A percentile compares a stretch with the other conserved stretches of the same genome.
phyloP scores from a whole-genome alignment of 2,113 vertebrate species.

The Ochotona princeps region DNA sequence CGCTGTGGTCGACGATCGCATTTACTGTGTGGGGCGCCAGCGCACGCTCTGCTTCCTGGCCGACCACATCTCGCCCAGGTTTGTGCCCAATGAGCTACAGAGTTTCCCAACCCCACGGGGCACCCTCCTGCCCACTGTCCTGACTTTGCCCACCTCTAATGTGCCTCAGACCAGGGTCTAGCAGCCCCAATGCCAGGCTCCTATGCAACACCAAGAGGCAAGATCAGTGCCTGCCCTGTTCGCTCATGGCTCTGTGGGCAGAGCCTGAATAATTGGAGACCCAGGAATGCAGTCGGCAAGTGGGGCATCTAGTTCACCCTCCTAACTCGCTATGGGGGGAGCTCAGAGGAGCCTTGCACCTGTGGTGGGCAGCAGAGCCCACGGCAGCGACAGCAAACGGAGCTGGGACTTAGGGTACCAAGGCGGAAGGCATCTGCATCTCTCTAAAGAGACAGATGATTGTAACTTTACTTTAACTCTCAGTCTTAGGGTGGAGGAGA shows the following conservation, averaged over 20 bases:
- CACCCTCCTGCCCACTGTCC: constrained; percentile 88
- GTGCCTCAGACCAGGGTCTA: constrained; percentile 87
- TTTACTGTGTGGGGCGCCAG: constrained; percentile 91
- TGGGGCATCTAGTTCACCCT: fast-evolving
- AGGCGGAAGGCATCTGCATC: not conserved
- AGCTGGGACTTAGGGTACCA: fast-evolving
- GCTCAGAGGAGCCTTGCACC: not conserved
- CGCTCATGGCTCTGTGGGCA: fast-evolving
- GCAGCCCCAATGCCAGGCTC: not conserved
- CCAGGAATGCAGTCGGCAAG: not conserved
- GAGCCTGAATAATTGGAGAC: fast-evolving
- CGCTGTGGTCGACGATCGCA: constrained; percentile 79
- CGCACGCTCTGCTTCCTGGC: constrained; percentile 91
- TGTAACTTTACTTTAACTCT: not conserved
- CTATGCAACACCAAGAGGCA: not conserved
- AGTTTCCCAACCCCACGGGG: constrained; percentile 88
- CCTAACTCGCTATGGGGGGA: not conserved
- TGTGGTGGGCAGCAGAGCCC: fast-evolving
- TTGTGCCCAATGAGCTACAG: constrained; percentile 86
- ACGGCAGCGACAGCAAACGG: too few species aligned
- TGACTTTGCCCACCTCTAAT: constrained; percentile 86
- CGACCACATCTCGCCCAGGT: constrained; percentile 91
- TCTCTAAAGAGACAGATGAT: too few species aligned
- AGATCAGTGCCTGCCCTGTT: fast-evolving
- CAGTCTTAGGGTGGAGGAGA: not conserved